These are phyloP conservation scores for Barypeithes pellucidus DNA, from an alignment of 2,888 invertebrate species.

Conservation along the genomic window DNA sequence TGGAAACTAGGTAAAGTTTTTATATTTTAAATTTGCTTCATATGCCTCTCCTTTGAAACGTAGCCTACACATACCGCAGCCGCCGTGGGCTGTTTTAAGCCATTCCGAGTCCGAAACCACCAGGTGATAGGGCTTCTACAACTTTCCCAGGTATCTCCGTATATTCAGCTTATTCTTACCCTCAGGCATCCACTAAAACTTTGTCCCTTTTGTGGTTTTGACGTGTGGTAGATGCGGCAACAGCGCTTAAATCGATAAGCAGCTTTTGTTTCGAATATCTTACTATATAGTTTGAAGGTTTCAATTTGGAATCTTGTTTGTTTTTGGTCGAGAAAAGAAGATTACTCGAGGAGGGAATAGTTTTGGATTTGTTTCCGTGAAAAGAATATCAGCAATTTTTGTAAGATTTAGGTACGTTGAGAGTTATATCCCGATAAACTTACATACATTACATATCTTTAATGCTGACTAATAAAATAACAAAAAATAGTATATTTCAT, in stretches of 20 bases:
- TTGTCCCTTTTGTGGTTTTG: conserved; percentile 5
- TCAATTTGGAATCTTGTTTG: neutral
- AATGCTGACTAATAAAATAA: no score
- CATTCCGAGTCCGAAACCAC: neutral
- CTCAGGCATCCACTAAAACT: conserved; percentile 13
- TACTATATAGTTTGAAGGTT: neutral
- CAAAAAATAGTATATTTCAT: no score
- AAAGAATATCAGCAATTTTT: no score
- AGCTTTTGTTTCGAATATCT: conserved; percentile 13
- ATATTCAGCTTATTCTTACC: conserved; percentile 5
- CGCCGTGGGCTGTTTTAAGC: neutral
- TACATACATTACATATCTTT: no score
- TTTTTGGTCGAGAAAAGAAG: conserved; percentile 5
- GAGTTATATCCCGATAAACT: no score
- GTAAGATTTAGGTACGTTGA: no score
- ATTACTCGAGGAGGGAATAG: neutral
- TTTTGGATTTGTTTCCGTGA: no score
- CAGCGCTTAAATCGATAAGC: conserved; percentile 18
- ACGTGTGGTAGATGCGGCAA: neutral
- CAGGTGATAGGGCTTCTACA: neutral
- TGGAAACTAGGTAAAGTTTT: no score
- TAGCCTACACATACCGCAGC: neutral
- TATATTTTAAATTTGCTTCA: no score
- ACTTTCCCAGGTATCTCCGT: neutral
- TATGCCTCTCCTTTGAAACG: no score